These are phyloP conservation scores for Empidonax traillii DNA, from an alignment of 2,113 vertebrate species.

Conservation along the genomic window DNA sequence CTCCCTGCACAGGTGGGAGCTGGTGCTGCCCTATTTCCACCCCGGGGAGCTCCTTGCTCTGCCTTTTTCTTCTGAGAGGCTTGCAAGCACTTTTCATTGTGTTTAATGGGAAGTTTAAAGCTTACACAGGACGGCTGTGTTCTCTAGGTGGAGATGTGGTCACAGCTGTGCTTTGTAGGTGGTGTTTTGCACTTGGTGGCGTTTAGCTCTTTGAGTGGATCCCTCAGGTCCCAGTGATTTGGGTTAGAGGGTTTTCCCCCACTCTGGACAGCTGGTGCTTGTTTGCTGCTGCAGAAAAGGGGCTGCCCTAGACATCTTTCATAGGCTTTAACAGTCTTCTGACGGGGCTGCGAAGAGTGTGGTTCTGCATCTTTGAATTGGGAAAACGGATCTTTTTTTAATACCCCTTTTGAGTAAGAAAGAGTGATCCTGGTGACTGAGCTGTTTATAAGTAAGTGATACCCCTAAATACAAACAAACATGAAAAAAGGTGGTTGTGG, in stretches of 20 bases:
- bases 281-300: not conserved
- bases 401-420: not conserved
- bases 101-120: not conserved
- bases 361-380: not conserved
- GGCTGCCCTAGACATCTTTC: not conserved
- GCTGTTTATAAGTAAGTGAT: not conserved
- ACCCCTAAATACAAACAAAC: not conserved
- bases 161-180: not conserved
- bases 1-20: not conserved
- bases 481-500: not conserved
- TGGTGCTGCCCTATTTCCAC: not conserved
- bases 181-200: not conserved
- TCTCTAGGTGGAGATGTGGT: not conserved
- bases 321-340: not conserved
- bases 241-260: not conserved
- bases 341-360: not conserved
- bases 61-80: not conserved
- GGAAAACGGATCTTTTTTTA: not conserved
- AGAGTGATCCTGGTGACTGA: not conserved
- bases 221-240: not conserved
- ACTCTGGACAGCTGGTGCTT: not conserved
- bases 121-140: not conserved
- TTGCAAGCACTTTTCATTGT: not conserved
- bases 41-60: not conserved
- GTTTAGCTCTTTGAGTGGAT: not conserved